Percentiles rank a stretch among this genome's conserved stretches.
phyloP scores from a whole-genome alignment of 2,888 invertebrate species.

The Netelia fuscicornis region DNA sequence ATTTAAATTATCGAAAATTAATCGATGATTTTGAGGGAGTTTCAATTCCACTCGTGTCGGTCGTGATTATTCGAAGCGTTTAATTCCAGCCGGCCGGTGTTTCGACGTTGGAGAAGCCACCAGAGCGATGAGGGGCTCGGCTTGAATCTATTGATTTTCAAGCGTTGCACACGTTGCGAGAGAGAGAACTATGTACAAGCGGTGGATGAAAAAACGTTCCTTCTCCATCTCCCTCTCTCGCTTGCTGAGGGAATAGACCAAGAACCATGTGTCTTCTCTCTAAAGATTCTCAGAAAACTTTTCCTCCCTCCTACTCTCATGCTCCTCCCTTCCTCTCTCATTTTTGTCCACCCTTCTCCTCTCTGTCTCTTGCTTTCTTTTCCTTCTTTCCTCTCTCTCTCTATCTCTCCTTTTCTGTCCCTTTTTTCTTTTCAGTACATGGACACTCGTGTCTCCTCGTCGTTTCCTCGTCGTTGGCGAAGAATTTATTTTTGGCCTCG shows the following conservation, averaged over 20 bases:
- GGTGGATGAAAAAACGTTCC: slow-evolving; percentile 37
- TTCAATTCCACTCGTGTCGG: not conserved
- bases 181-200: not conserved
- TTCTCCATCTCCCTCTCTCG: not conserved
- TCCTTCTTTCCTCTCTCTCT: not conserved
- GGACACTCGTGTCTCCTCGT: not conserved
- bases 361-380: not conserved
- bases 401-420: slow-evolving; percentile 3
- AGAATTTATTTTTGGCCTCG: slow-evolving; percentile 43
- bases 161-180: slow-evolving; percentile 43
- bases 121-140: slow-evolving; percentile 50
- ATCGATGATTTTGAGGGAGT: not conserved
- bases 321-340: not conserved
- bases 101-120: slow-evolving; percentile 37
- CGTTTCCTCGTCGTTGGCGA: slow-evolving; percentile 5
- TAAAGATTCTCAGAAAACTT: slow-evolving; percentile 13
- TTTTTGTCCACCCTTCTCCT: slow-evolving; percentile 1
- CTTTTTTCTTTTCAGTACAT: slow-evolving; percentile 18
- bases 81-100: slow-evolving; percentile 29
- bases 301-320: not conserved
- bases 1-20: slow-evolving; percentile 3
- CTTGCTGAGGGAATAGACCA: slow-evolving; percentile 2
- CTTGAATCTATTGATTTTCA: slow-evolving; percentile 68
- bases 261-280: slow-evolving; percentile 24
- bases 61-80: not conserved